Base-by-base conservation (phyloP, 2,113 vertebrate genomes). In the Oreotrochilus melanogaster region DNA sequence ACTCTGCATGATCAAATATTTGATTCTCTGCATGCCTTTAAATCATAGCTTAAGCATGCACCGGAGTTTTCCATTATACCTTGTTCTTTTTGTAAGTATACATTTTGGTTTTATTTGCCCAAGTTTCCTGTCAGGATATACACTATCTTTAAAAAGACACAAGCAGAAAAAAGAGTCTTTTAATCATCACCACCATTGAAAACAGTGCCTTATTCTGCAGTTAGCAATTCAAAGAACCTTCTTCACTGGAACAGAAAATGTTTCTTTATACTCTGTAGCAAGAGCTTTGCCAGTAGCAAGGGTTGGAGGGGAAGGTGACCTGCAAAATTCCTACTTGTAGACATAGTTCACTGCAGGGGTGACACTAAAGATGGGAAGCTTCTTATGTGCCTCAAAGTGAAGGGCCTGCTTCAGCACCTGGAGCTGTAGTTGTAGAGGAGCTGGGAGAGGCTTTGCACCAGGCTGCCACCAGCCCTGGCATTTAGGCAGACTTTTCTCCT, bases 81-180 rank as follows among this genome's bases (percentile, higher is more conserved):
- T 47, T 74, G 45, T n/a, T 65, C n/a, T 2, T 86, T 91, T 95
- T 62, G 5, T 54, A 79, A 69, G 31, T 39, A 73, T 19, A 30
- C 6, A 18, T 62, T 92, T 86, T 16, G 28, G 10, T 27, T 92
- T 92, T 56, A 43, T 39, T 86, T 18, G 3, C 65, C 35, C 0
- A 1, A 78, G 91, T 76, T 95, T 95, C 92, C 91, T 66, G 21
- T 69, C 93, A 79, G 85, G 67, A 93, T 86, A 43, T 54, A 79
- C 64, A 18, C 39, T 90, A 39, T 67, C 42, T 90, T 88, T 51
- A 66, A 93, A 93, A 92, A 93, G 50, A 65, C 57, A 24, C 58
- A 56, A 94, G 60, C 4, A 86, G 56, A 92, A 91, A 95, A 94
- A 76, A 88, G 42, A 88, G 42, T 43, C 69, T 80, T 94, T 96